Evolutionary conservation across 2,113 vertebrate species (phyloP).

Genomic region (Sitta europaea): DNA sequence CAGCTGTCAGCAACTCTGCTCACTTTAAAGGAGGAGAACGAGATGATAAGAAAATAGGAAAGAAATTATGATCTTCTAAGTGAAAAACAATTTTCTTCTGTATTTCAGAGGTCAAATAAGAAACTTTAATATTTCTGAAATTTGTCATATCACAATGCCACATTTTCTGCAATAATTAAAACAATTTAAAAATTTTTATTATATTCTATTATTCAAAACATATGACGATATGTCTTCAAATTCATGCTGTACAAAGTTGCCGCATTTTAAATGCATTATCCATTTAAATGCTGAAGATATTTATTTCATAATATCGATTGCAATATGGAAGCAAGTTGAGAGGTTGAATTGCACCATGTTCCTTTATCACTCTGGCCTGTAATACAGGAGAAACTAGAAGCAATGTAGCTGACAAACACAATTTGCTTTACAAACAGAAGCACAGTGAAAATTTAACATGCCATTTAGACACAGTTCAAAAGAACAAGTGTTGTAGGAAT

Average conservation of each 20-base stretch:
- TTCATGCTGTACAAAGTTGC: background rate
- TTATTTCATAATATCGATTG: background rate
- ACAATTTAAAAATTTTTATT: background rate
- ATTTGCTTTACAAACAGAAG: background rate
- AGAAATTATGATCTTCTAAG: background rate
- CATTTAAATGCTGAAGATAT: background rate
- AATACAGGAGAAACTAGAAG: background rate
- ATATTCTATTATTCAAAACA: background rate
- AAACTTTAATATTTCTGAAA: background rate
- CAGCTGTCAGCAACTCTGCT: background rate
- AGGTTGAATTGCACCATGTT: background rate
- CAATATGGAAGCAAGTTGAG: background rate
- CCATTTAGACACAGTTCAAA: background rate
- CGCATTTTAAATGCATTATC: background rate
- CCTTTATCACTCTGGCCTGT: background rate
- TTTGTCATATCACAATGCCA: background rate
- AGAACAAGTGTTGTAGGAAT: background rate
- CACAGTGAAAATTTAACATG: background rate
- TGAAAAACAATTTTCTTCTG: background rate
- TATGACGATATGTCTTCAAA: background rate
- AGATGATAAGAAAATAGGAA: background rate
- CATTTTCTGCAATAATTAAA: background rate
- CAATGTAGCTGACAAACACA: background rate
- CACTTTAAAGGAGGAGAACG: background rate
- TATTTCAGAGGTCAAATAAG: background rate